phyloP scores from a whole-genome alignment of 2,888 invertebrate species.

The Sepiola atlantica region DNA sequence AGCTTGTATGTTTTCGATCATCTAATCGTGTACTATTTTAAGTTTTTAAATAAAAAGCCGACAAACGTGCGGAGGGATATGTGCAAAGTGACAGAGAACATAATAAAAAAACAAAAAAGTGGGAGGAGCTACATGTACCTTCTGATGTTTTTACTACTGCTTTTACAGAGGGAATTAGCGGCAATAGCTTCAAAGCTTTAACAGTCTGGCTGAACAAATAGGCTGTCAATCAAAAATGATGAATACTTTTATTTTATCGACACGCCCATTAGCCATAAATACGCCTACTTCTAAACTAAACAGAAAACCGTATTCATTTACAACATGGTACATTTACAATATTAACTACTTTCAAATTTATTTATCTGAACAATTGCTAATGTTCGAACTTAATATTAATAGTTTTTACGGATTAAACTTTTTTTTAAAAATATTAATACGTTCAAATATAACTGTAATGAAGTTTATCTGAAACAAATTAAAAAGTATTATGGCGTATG shows the following conservation, averaged over 20 bases:
- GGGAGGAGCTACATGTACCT: not conserved
- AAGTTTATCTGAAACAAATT: no score
- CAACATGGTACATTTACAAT: no score
- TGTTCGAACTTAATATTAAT: no score
- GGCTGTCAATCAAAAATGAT: not conserved
- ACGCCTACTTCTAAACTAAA: not conserved
- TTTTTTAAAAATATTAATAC: no score
- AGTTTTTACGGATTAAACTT: no score
- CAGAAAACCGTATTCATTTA: no score
- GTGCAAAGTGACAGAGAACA: not conserved
- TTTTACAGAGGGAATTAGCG: not conserved
- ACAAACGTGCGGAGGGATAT: not conserved
- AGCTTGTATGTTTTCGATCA: not conserved
- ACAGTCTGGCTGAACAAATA: not conserved
- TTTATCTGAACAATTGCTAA: no score
- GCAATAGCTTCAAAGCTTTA: not conserved
- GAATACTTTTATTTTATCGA: not conserved
- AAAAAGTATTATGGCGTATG: no score
- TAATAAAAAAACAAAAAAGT: not conserved
- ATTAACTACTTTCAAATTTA: no score
- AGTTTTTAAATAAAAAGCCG: not conserved
- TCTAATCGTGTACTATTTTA: not conserved
- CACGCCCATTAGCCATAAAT: not conserved
- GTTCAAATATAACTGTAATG: no score
- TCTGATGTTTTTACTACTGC: conserved; percentile 16